A percentile compares a stretch with the other conserved stretches of the same genome.
phyloP scores from a whole-genome alignment of 2,888 invertebrate genomes.

The Elmis aenea region DNA sequence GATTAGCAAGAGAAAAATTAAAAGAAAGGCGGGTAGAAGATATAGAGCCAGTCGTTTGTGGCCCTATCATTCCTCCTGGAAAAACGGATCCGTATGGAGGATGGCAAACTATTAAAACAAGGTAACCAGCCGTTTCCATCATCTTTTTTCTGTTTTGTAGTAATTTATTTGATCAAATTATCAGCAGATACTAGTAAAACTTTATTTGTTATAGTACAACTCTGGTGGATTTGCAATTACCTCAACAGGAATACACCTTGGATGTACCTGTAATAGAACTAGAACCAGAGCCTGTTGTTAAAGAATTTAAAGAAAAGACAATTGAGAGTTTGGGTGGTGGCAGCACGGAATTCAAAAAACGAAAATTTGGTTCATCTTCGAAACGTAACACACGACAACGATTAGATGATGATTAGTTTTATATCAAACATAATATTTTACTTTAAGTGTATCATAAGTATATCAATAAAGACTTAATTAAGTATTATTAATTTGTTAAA shows the following conservation, averaged over 20 bases:
- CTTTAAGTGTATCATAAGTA: no score
- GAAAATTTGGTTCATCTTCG: constrained; percentile 54
- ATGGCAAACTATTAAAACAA: constrained; percentile 65
- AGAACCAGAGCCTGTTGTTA: constrained; percentile 49
- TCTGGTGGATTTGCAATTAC: constrained; percentile 66
- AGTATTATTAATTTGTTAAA: no score
- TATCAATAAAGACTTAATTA: no score
- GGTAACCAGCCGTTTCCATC: constrained; percentile 45
- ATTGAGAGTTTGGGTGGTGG: constrained; percentile 50
- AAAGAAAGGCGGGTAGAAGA: constrained; percentile 41
- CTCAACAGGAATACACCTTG: constrained; percentile 48
- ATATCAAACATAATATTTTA: no score
- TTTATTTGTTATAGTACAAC: constrained; percentile 31
- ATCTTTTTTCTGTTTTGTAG: background rate
- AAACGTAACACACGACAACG: constrained; percentile 63
- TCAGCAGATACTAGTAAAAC: constrained; percentile 1
- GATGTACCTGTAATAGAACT: constrained; percentile 41
- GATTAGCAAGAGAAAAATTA: constrained; percentile 48
- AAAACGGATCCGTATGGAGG: constrained; percentile 66
- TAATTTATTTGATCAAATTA: background rate
- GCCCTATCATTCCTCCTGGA: constrained; percentile 56
- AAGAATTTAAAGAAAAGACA: constrained; percentile 59
- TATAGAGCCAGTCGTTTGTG: constrained; percentile 41
- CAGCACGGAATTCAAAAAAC: constrained; percentile 59
- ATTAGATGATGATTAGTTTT: constrained; percentile 55